Conservation (phyloP, 1,140 invertebrate species). For the Catajapyx aquilonaris region DNA sequence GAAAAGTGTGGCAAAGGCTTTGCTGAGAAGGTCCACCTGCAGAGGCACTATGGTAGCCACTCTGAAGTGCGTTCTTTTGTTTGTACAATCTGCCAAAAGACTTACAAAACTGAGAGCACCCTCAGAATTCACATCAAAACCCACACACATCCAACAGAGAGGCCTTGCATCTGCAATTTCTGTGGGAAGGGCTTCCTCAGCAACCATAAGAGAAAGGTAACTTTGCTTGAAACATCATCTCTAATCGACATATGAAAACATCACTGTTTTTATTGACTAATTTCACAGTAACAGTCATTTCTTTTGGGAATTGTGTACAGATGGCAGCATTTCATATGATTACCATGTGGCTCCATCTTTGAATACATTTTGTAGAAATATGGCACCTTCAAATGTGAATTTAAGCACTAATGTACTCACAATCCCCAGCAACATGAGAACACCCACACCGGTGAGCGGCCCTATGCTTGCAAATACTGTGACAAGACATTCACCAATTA, state of each 20-base stretch:
- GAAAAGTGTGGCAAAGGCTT: conserved; percentile 31
- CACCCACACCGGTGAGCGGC: conserved; percentile 28
- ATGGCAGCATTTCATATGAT: neutral
- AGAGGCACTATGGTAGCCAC: conserved; percentile 26
- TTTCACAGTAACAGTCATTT: too few species aligned
- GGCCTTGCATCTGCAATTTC: conserved; percentile 24
- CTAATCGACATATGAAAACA: neutral
- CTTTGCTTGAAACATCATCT: conserved; percentile 3
- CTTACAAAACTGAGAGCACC: conserved; percentile 28
- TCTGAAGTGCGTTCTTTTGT: conserved; percentile 22
- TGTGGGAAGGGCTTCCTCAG: conserved; percentile 28
- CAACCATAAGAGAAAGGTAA: conserved; percentile 25
- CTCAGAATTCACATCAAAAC: conserved; percentile 19
- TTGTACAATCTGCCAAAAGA: conserved; percentile 24
- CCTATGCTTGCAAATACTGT: conserved; percentile 30
- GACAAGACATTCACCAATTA: conserved; percentile 29
- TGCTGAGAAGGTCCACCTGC: conserved; percentile 25
- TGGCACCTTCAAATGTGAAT: neutral
- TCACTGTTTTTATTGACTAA: neutral
- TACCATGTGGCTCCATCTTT: neutral
- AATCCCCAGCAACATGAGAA: conserved; percentile 24
- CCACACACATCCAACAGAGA: conserved; percentile 23
- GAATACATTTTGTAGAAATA: neutral
- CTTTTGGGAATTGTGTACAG: neutral
- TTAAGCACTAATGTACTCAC: neutral